Conservation (phyloP, 2,888 invertebrate species). For the Cantharis nigra region DNA sequence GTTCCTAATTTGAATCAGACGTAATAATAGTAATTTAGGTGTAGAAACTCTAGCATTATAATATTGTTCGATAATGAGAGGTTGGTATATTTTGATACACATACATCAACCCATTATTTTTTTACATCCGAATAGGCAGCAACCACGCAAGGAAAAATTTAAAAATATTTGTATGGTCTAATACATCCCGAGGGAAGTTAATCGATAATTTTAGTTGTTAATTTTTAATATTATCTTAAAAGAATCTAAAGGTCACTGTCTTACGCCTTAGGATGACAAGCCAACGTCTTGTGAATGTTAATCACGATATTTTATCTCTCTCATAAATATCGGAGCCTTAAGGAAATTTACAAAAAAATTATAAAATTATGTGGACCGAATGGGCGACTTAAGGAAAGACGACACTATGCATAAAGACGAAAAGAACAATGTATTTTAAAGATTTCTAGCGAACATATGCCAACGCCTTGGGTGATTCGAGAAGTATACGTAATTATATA, state of each 20-base stretch:
- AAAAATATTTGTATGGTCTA: conserved; percentile 12
- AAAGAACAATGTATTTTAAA: conserved; percentile 14
- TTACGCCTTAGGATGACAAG: conserved; percentile 32
- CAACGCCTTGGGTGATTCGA: conserved; percentile 32
- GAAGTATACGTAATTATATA: conserved; percentile 49
- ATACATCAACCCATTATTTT: neutral
- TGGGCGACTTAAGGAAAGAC: neutral
- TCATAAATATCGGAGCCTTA: conserved; percentile 29
- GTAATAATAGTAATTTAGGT: neutral
- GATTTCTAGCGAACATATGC: conserved; percentile 22
- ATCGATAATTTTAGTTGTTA: conserved; percentile 25
- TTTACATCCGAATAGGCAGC: neutral
- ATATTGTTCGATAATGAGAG: neutral
- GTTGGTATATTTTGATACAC: neutral
- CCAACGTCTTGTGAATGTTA: conserved; percentile 32
- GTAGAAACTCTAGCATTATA: neutral
- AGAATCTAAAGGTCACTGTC: conserved; percentile 30
- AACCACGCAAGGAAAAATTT: conserved; percentile 8
- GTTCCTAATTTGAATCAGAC: neutral
- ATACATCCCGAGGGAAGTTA: conserved; percentile 21
- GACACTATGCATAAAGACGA: neutral
- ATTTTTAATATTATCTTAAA: conserved; percentile 22
- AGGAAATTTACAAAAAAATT: conserved; percentile 16
- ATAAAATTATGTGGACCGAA: conserved; percentile 17
- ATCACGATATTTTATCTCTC: conserved; percentile 31